phyloP scores from a whole-genome alignment of 2,113 vertebrate genomes.

The Butastur rufipennis region DNA sequence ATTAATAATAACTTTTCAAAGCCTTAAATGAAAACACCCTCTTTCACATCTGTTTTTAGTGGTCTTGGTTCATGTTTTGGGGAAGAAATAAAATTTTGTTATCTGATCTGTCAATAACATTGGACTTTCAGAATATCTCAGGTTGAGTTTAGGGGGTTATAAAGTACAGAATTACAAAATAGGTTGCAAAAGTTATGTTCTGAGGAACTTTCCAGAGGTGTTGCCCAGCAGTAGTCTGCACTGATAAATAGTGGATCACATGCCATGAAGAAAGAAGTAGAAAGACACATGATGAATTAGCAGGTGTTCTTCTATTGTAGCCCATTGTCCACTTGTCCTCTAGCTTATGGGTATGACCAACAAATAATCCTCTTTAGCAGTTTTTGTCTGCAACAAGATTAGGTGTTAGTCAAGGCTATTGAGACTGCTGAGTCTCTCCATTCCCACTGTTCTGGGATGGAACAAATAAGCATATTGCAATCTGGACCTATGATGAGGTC shows the following conservation, averaged over 20 bases:
- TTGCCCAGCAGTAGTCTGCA: background rate
- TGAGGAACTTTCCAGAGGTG: background rate
- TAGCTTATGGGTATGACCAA: background rate
- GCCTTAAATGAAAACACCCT: background rate
- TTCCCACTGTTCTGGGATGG: background rate
- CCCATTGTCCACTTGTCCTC: fast-evolving
- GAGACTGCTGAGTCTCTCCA: background rate
- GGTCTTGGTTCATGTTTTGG: background rate
- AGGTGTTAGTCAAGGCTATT: background rate
- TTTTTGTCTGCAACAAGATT: background rate
- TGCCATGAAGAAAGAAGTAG: background rate
- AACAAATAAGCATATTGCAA: background rate
- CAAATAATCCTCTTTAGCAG: background rate
- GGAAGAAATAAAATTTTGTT: background rate
- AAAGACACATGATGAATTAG: background rate
- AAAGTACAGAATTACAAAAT: background rate
- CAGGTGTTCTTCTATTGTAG: background rate
- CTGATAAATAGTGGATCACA: background rate
- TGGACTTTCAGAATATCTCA: background rate
- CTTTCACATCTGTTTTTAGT: background rate
- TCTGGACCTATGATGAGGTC: background rate
- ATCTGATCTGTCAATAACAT: background rate
- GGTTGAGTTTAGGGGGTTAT: background rate
- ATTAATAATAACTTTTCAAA: background rate
- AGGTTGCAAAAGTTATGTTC: background rate